Evolutionary conservation across 2,797 vertebrate genomes (phyloP).

Genomic region (Danio kyathit): DNA sequence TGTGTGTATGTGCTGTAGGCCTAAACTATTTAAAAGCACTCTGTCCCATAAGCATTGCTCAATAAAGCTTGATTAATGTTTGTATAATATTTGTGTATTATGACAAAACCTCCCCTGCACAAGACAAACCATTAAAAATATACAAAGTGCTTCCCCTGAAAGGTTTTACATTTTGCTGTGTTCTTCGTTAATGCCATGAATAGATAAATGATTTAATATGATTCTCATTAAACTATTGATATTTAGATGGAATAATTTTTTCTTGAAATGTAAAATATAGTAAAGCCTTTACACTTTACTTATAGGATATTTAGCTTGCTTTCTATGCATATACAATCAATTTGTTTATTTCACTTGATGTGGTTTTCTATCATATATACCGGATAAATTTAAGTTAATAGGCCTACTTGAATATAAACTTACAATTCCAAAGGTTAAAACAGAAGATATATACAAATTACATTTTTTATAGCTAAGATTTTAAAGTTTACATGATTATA

Average conservation of each 20-base stretch:
- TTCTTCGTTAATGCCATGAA: neutral
- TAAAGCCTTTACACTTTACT: neutral
- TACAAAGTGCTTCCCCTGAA: neutral
- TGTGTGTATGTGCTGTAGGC: conserved; percentile 81
- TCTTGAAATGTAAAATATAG: neutral
- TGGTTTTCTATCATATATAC: no score
- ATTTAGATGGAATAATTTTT: neutral
- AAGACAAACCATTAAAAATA: conserved; percentile 12
- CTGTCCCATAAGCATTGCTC: conserved; percentile 87
- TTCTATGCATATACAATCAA: no score
- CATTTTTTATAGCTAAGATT: no score
- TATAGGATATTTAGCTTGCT: no score
- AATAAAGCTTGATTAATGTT: conserved; percentile 77
- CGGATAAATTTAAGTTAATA: no score
- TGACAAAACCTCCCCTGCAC: conserved; percentile 7
- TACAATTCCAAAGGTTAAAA: no score
- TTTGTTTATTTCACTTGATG: no score
- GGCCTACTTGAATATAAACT: no score
- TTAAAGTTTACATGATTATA: no score
- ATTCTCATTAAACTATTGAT: neutral
- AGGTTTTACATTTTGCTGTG: neutral
- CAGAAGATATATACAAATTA: no score
- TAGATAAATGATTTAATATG: neutral
- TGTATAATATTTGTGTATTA: conserved; percentile 15
- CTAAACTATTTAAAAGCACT: conserved; percentile 74